Percentiles rank a stretch among this genome's conserved stretches.
These are phyloP conservation scores for Ormyrus rosae DNA, from an alignment of 2,888 invertebrate genomes.

Conservation along the genomic window DNA sequence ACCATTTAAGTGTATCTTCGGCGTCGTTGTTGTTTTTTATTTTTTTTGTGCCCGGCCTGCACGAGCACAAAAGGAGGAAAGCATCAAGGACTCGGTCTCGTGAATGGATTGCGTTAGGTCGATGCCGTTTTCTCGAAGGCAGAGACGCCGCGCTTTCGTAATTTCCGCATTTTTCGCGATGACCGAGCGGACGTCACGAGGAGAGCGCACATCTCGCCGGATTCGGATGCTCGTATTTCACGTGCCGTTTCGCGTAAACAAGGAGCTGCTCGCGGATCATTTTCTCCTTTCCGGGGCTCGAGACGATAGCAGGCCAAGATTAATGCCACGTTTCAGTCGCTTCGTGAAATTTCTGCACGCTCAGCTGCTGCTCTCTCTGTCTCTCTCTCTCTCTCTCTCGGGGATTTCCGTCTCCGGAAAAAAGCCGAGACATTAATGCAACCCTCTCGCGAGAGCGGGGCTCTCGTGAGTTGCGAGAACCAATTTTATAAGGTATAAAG, in stretches of 20 bases:
- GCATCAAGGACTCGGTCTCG: background rate
- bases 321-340: slow-evolving; percentile 33
- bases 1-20: background rate
- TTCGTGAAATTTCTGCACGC: slow-evolving; percentile 24
- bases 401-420: slow-evolving; percentile 2
- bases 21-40: too few relatives aligned
- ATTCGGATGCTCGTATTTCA: slow-evolving; percentile 27
- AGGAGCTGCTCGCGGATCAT: slow-evolving; percentile 16
- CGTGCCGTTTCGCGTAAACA: slow-evolving; percentile 26
- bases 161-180: slow-evolving; percentile 21
- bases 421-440: background rate
- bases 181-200: background rate
- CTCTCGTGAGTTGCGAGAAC: background rate
- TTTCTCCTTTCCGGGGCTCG: background rate
- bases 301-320: slow-evolving; percentile 25
- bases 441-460: background rate
- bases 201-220: slow-evolving; percentile 9
- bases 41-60: too few relatives aligned
- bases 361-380: background rate
- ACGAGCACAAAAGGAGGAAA: background rate
- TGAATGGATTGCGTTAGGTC: too few relatives aligned
- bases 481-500: too few relatives aligned
- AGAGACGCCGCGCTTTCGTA: background rate
- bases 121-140: background rate
- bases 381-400: background rate